These are phyloP conservation scores for Hippopotamus amphibius DNA, from an alignment of 2,113 vertebrate species.

Conservation along the genomic window DNA sequence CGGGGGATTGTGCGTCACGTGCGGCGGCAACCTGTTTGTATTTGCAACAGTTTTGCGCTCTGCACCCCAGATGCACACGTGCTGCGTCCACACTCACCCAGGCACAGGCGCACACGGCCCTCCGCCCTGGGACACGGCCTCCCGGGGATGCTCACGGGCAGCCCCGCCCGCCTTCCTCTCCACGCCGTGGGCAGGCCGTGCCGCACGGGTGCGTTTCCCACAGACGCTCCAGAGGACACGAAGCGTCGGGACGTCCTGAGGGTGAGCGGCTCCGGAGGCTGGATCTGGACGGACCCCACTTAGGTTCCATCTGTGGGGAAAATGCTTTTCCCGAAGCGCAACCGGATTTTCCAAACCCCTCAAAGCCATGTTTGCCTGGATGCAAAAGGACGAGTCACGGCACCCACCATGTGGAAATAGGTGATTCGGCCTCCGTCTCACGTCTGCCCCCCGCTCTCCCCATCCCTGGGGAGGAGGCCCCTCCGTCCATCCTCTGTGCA, in stretches of 20 bases:
- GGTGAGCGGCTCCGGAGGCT: rapidly evolving
- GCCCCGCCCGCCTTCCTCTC: neutral
- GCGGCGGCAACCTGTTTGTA: constrained; percentile 82
- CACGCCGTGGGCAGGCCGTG: rapidly evolving
- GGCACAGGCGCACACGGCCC: rapidly evolving
- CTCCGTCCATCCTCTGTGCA: rapidly evolving
- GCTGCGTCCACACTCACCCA: rapidly evolving
- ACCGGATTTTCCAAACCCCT: neutral
- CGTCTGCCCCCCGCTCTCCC: no score
- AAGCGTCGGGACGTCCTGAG: rapidly evolving
- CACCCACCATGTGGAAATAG: neutral
- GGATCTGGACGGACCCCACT: rapidly evolving
- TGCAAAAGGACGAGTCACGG: rapidly evolving
- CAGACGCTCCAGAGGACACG: rapidly evolving
- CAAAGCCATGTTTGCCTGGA: rapidly evolving
- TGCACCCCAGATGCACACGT: neutral
- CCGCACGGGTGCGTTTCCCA: neutral
- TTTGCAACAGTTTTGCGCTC: constrained; percentile 76
- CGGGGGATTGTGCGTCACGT: constrained; percentile 76
- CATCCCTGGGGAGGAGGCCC: no score
- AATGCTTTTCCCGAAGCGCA: neutral
- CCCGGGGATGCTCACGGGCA: neutral
- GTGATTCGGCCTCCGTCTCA: neutral
- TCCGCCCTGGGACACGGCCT: rapidly evolving
- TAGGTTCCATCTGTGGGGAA: rapidly evolving